Evolutionary conservation across 1,140 invertebrate genomes (phyloP).

Genomic region (Cataglyphis hispanica): DNA sequence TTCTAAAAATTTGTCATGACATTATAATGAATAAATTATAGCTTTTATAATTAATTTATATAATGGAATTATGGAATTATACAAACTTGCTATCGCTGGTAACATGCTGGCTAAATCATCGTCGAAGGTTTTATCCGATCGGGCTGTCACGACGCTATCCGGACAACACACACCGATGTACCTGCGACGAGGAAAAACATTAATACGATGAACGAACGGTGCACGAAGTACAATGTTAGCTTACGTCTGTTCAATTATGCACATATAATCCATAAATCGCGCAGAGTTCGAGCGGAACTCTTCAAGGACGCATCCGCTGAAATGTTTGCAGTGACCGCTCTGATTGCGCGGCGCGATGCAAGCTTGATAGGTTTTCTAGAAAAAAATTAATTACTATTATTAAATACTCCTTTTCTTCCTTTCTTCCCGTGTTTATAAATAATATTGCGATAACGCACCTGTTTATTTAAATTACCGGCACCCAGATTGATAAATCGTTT

Average conservation of each 20-base stretch:
- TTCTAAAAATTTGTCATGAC: neutral
- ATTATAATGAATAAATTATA: neutral
- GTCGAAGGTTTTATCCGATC: constrained; percentile 6
- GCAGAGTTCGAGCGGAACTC: constrained; percentile 87
- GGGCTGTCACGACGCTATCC: constrained; percentile 75
- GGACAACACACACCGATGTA: constrained; percentile 90
- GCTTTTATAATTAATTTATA: neutral
- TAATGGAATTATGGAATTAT: neutral
- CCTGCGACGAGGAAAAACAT: constrained; percentile 75
- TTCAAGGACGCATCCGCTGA: constrained; percentile 89
- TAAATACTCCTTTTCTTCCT: neutral
- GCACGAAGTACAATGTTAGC: constrained; percentile 66
- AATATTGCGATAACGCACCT: neutral
- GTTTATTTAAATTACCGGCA: neutral
- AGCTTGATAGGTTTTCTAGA: constrained; percentile 36
- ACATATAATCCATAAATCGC: constrained; percentile 89
- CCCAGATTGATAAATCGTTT: constrained; percentile 11
- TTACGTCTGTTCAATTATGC: constrained; percentile 89
- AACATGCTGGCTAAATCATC: constrained; percentile 60
- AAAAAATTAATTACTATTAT: constrained; percentile 13
- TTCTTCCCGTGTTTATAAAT: neutral
- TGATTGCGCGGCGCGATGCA: constrained; percentile 89
- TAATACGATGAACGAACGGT: neutral
- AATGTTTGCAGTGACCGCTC: constrained; percentile 89
- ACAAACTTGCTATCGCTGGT: constrained; percentile 65